Percentiles rank a stretch among this genome's conserved stretches.
Conservation (phyloP, 2,888 invertebrate species). For the Drosophila koepferae region DNA sequence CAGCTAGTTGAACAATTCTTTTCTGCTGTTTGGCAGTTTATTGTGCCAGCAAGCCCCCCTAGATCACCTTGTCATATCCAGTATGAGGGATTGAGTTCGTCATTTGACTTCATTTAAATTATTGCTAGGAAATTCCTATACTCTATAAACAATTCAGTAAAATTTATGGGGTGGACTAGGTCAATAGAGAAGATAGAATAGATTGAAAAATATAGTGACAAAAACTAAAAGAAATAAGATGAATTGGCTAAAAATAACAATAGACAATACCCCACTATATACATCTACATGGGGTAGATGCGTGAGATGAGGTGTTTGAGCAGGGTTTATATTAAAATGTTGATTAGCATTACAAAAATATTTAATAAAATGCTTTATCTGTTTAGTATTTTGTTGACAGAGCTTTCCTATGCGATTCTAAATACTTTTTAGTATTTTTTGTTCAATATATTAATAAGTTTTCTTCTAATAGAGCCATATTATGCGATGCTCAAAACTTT, state of each 20-base stretch:
- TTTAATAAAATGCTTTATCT: no score
- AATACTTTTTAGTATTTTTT: background rate
- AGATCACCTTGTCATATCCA: constrained; percentile 22
- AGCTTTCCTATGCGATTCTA: background rate
- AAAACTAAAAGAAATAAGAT: background rate
- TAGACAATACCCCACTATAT: background rate
- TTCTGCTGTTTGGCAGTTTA: constrained; percentile 17
- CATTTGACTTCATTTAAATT: constrained; percentile 12
- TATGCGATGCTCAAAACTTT: constrained; percentile 3
- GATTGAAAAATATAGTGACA: background rate
- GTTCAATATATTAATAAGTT: no score
- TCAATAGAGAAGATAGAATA: background rate
- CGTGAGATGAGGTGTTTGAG: background rate
- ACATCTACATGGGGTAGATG: background rate
- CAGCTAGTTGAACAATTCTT: constrained; percentile 1
- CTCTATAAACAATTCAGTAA: background rate
- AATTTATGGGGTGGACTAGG: constrained; percentile 3
- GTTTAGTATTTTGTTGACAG: background rate
- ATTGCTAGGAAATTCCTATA: constrained; percentile 2
- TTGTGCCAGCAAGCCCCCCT: constrained; percentile 18
- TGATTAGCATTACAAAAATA: no score
- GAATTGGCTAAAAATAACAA: background rate
- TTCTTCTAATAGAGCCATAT: background rate
- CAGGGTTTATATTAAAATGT: no score
- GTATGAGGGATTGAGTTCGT: background rate